Evolutionary conservation across 2,888 invertebrate genomes (phyloP), one percentile per base, ranked within the genome.

Genomic region (Dromius quadrimaculatus): DNA sequence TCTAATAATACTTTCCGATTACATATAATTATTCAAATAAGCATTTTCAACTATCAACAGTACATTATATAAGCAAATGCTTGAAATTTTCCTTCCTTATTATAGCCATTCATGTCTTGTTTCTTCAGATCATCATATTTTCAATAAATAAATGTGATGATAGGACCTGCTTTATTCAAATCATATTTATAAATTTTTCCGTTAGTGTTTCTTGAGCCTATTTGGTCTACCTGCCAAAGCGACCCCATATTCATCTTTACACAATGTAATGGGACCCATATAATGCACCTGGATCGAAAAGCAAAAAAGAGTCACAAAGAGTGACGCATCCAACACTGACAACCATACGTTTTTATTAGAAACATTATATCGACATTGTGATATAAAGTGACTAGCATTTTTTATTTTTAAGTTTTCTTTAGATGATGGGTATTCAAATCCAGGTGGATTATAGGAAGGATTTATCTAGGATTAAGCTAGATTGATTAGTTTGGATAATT

Each of bases 321-420:
- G 50, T 15, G 50, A 23, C 15, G 47, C 23, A n/a, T n/a, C 22
- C 28, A 28, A 54, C 41, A 28, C 15, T 28, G 50, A 54, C 28
- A 15, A 54, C 28, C 50, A 54, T 32, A 54, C 23, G 11, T 11
- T 54, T 54, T 54, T 54, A 54, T 54, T 54, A 54, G 50, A 13
- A 28, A 23, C 15, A 54, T 54, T 54, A 54, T 54, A 54, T 54
- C 28, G 50, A 54, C 50, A 54, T 15, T 54, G 50, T 54, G 23
- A 23, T 23, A 54, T 28, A 54, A 54, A 54, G 50, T 54, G 15
- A 54, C 28, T 23, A n/a, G n/a, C 23, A 23, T 47, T 50, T 54
- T 54, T 54, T 23, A 22, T n/a, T 54, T 45, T 41, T 36, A 47
- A 47, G 47, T 23, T 47, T 47, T 47, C 22, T 47, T 54, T 15